Evolutionary conservation across 2,113 vertebrate species (phyloP), one percentile per base, ranked within the genome.

Genomic region (Scomber japonicus): DNA sequence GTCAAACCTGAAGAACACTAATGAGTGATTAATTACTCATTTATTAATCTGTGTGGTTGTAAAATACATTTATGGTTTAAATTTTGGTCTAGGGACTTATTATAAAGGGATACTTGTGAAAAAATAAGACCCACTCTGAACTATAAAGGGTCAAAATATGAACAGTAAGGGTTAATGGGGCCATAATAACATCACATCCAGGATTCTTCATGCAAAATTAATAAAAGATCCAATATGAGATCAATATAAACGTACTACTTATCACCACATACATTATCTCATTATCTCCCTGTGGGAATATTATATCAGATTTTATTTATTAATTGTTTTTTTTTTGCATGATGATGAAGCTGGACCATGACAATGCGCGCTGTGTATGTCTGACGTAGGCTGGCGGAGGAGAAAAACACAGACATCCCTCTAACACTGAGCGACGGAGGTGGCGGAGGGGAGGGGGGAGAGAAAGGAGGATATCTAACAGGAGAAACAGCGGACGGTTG

Each of bases 361-460:
- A 93, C 93, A 88, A 92, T 86, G 91, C 89, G 67, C 80, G 77
- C 88, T 78, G 76, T 64, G 83, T 56, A 79, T 66, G 87, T 87
- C 85, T 95, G 94, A 94, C 94, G 94, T 94, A 94, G 84, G 73
- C 83, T 67, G 84, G 84, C 74, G 80, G 92, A 86, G 88, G 89
- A 92, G 88, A 89, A 90, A 84, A 89, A 91, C 68, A 91, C 71
- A 87, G 85, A 88, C 82, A 62, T 67, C 60, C 69, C 87, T 78
- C 68, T 83, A 84, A 70, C 84, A 65, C 82, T 21, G 64, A 30
- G 63, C 70, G 75, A 78, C 24, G 24, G 49, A 30, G 44, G n/a
- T n/a, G 24, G 61, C 44, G 61, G 19, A 48, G 27, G 72, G 13
- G 55, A 45, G 66, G n/a, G 55, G 30, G 62, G 53, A 62, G 62